Evolutionary conservation across 92 coral and sea anemone genomes (phyloP).

Genomic region (Epizoanthus fatuus): DNA sequence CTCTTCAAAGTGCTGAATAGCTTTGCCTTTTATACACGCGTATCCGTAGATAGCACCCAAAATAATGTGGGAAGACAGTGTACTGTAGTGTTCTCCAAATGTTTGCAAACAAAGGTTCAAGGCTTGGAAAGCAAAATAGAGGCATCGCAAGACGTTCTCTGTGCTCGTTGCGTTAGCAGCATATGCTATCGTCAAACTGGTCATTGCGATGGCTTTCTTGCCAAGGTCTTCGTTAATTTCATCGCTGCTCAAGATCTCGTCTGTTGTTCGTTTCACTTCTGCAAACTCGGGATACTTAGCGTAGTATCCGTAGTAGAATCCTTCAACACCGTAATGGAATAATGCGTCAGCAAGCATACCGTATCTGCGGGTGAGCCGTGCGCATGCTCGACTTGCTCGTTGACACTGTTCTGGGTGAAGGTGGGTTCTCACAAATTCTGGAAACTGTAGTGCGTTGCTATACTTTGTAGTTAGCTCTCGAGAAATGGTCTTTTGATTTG

Average conservation of each 20-base stretch:
- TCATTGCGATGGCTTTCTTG: not conserved
- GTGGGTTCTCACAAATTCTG: not conserved
- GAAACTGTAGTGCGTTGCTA: not conserved
- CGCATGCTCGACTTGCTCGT: not conserved
- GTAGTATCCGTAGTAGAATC: constrained; percentile 1
- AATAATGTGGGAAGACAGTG: not conserved
- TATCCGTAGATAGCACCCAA: constrained; percentile 9
- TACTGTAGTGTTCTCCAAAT: not conserved
- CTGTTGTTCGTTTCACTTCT: not conserved
- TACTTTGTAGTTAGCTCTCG: constrained; percentile 1
- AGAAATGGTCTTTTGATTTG: not conserved
- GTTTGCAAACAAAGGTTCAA: not conserved
- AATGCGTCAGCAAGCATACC: constrained; percentile 6
- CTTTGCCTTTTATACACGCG: not conserved
- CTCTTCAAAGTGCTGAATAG: not conserved
- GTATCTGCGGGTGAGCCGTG: constrained; percentile 2
- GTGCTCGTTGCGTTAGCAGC: not conserved
- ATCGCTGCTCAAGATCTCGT: not conserved
- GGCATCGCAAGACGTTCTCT: not conserved
- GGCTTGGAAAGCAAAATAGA: not conserved
- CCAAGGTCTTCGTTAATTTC: not conserved
- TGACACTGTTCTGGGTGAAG: not conserved
- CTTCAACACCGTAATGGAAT: not conserved
- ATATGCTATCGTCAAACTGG: not conserved
- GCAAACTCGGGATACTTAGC: not conserved